Percentiles rank a stretch among this genome's conserved stretches.
Conservation (phyloP, 2,888 invertebrate genomes). For the Dolichopus griseipennis region DNA sequence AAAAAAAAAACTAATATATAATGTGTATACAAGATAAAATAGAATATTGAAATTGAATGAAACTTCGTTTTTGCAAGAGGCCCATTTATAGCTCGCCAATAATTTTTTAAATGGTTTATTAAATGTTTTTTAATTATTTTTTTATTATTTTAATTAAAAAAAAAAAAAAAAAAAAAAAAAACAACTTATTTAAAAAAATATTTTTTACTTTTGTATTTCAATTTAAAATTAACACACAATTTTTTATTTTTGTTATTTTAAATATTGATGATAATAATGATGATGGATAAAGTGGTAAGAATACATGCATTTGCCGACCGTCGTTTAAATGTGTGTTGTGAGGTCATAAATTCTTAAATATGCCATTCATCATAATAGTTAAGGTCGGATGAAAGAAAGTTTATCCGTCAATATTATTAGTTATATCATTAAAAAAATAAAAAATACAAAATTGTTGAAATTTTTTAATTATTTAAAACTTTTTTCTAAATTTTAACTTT, state of each 20-base stretch:
- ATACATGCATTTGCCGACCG: too few species aligned
- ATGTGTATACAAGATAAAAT: slow-evolving; percentile 1
- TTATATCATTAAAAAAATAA: slow-evolving; percentile 1
- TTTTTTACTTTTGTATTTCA: slow-evolving; percentile 15
- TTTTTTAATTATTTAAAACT: slow-evolving; percentile 21
- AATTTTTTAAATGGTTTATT: slow-evolving; percentile 23
- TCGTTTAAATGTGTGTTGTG: too few species aligned
- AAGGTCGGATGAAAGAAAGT: too few species aligned
- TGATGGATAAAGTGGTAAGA: too few species aligned
- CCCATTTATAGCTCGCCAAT: slow-evolving; percentile 47
- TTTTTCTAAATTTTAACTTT: slow-evolving; percentile 17
- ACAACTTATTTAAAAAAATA: slow-evolving; percentile 12
- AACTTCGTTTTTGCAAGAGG: slow-evolving; percentile 48
- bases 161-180: slow-evolving; percentile 12
- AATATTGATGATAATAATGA: slow-evolving; percentile 12
- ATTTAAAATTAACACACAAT: too few species aligned
- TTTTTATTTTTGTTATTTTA: slow-evolving; percentile 20
- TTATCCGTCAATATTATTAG: too few species aligned
- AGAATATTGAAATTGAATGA: slow-evolving; percentile 22
- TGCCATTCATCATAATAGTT: too few species aligned
- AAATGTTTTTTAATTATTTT: not conserved
- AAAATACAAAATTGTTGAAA: slow-evolving; percentile 16
- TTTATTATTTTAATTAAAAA: slow-evolving; percentile 12
- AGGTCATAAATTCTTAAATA: too few species aligned
- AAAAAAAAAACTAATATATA: too few species aligned